A percentile compares a stretch with the other conserved stretches of the same genome.
Conservation (phyloP, 2,797 vertebrate species). For the Gallinago nigripennis region DNA sequence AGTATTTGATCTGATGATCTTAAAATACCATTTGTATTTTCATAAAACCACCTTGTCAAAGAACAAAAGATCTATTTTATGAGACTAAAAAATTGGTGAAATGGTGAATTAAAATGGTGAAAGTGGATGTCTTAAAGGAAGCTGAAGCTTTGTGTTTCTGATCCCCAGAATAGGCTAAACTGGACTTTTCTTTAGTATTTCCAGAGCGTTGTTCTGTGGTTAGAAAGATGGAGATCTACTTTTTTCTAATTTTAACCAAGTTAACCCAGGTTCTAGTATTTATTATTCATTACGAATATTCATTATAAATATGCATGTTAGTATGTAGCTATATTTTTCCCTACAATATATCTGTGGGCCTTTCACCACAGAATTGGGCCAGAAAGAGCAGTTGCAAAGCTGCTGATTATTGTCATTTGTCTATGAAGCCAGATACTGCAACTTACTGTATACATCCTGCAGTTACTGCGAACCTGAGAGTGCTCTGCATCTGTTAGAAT, state of each 20-base stretch:
- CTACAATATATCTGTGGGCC: neutral
- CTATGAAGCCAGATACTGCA: neutral
- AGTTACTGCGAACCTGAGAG: neutral
- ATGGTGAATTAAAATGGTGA: neutral
- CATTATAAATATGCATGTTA: fast-evolving
- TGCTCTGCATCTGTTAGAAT: neutral
- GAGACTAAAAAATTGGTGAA: neutral
- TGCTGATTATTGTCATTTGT: neutral
- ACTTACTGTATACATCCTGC: neutral
- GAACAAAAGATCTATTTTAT: neutral
- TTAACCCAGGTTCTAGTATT: neutral
- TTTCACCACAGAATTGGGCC: neutral
- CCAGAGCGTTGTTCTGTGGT: neutral
- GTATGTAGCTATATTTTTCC: neutral
- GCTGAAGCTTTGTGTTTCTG: neutral
- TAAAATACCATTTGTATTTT: neutral
- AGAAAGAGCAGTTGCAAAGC: neutral
- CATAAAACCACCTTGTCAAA: neutral
- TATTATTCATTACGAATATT: neutral
- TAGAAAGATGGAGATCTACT: neutral
- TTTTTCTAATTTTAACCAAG: neutral
- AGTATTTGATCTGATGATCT: neutral
- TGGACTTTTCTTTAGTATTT: neutral
- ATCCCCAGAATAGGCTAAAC: neutral
- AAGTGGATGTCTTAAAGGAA: neutral